Base-by-base conservation (phyloP, 2,888 invertebrate species). In the Rhogogaster chlorosoma region DNA sequence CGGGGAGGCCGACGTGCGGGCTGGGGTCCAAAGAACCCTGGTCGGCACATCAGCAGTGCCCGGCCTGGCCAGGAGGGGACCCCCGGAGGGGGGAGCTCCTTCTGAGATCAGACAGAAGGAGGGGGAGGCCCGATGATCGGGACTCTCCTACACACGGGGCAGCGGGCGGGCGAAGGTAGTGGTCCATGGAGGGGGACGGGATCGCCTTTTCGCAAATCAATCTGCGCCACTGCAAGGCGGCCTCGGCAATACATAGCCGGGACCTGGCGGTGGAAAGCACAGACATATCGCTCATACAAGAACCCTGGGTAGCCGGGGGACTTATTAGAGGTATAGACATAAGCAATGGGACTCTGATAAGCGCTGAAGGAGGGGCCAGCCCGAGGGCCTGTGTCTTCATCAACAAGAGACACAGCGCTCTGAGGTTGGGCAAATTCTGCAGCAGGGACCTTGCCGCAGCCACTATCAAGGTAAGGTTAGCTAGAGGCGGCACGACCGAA, bases 191-290 rank as follows among this genome's bases (percentile, higher is more conserved):
- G n/a, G n/a, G n/a, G n/a, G n/a, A n/a, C n/a, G n/a, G n/a, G n/a
- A n/a, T n/a, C n/a, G n/a, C n/a, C n/a, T n/a, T n/a, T n/a, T n/a
- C n/a, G n/a, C n/a, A n/a, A n/a, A n/a, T n/a, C n/a, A n/a, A n/a
- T n/a, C n/a, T n/a, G n/a, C n/a, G n/a, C 22, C 87, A 87, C 22
- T 84, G 84, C 84, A 85, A 73, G 22, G 85, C 86, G 83, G 85
- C 84, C 64, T 42, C 86, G 42, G 85, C 85, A 42, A 6, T 86
- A 1, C 45, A 70, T 0, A 77, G 84, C 49, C 78, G 75, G 0
- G 84, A 75, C 64, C 84, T 85, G 4, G 84, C 85, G 38, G 29
- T 53, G 77, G 38, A 32, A 86, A 80, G 85, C 15, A 86, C 84
- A 80, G 67, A 84, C 36, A 71, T 36, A 36, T 71, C 71, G 18